A percentile compares a stretch with the other conserved stretches of the same genome.
phyloP scores from a whole-genome alignment of 2,113 vertebrate species.

The Jaculus jaculus region DNA sequence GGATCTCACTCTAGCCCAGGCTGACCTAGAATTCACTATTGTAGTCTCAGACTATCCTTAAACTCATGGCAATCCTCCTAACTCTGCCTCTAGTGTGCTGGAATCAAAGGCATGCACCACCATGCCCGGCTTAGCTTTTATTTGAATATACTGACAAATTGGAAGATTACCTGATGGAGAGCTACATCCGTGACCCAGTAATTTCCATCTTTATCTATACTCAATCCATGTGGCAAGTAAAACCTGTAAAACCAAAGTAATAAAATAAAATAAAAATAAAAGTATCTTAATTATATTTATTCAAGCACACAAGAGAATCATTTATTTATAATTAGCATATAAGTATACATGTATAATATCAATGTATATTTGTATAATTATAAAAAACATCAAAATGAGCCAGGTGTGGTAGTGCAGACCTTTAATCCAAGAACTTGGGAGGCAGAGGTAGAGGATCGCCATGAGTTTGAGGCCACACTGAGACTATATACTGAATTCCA shows the following conservation, averaged over 20 bases:
- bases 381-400: slow-evolving; percentile 27
- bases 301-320: background rate
- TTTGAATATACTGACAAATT: background rate
- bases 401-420: no score
- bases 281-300: background rate
- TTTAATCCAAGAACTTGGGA: no score
- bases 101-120: no score
- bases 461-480: no score
- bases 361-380: background rate
- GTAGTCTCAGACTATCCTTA: no score
- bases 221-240: slow-evolving; percentile 97
- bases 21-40: no score
- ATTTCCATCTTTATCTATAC: slow-evolving; percentile 91
- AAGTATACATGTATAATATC: slow-evolving; percentile 19
- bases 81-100: no score
- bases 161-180: slow-evolving; percentile 93
- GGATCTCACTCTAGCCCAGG: no score
- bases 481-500: no score
- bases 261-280: background rate
- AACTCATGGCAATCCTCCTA: no score
- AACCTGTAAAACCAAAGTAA: slow-evolving; percentile 87
- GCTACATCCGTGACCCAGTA: slow-evolving; percentile 99
- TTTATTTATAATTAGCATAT: background rate
- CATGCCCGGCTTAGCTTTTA: no score
- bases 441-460: no score